Percentiles rank a stretch among this genome's conserved stretches.
phyloP scores from a whole-genome alignment of 2,888 invertebrate genomes.

The Strigamia transsilvanica region DNA sequence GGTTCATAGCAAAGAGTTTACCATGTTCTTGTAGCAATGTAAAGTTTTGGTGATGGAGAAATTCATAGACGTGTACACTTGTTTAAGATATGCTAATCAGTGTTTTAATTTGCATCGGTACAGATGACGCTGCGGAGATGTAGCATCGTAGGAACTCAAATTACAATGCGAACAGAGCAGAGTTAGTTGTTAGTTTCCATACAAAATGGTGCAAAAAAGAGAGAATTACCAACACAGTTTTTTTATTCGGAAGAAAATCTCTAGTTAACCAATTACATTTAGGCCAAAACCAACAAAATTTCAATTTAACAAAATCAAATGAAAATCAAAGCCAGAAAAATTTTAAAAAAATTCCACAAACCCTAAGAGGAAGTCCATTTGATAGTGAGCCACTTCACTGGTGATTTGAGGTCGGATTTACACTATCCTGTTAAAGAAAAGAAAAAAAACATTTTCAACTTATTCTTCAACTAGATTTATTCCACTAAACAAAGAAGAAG shows the following conservation, averaged over 20 bases:
- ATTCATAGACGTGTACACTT: too few relatives aligned
- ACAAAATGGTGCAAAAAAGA: neutral
- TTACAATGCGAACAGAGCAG: too few relatives aligned
- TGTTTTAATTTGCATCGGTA: too few relatives aligned
- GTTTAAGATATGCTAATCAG: too few relatives aligned
- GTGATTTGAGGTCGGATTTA: slow-evolving; percentile 21
- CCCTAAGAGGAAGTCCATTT: slow-evolving; percentile 6
- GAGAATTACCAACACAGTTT: neutral
- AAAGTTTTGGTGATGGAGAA: too few relatives aligned
- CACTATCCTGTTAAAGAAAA: slow-evolving; percentile 21
- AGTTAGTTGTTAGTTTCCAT: too few relatives aligned
- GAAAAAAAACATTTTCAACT: slow-evolving; percentile 24
- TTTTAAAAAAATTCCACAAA: neutral
- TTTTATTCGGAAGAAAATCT: neutral
- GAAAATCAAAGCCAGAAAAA: too few relatives aligned
- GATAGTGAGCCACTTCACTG: slow-evolving; percentile 22
- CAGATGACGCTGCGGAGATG: too few relatives aligned
- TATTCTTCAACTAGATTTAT: neutral
- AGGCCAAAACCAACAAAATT: neutral
- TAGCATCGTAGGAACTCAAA: too few relatives aligned
- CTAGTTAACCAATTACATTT: neutral
- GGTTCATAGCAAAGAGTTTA: too few relatives aligned
- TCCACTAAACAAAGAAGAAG: neutral
- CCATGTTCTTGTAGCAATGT: too few relatives aligned
- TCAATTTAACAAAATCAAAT: too few relatives aligned